These are phyloP conservation scores for Vulpes lagopus DNA, from an alignment of 2,113 vertebrate species.

Conservation along the genomic window DNA sequence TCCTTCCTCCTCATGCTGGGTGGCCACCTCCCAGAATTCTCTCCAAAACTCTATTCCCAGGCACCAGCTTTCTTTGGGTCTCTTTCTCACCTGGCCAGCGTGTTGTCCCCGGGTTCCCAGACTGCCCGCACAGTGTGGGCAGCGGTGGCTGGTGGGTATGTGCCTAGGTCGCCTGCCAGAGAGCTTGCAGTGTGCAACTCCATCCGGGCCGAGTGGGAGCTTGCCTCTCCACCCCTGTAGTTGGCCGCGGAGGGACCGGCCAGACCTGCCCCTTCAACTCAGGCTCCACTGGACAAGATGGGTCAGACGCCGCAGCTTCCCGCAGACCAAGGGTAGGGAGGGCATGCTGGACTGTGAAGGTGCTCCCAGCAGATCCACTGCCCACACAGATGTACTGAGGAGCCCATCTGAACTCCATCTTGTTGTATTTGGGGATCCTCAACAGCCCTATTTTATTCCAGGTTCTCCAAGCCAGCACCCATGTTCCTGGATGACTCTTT, in stretches of 20 bases:
- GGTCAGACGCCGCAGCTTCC: neutral
- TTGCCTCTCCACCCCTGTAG: neutral
- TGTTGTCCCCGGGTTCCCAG: neutral
- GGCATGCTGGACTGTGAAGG: neutral
- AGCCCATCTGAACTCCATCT: neutral
- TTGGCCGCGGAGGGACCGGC: slow-evolving; percentile 9
- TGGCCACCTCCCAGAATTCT: slow-evolving; percentile 64
- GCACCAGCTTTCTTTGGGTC: neutral
- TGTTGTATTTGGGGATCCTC: neutral
- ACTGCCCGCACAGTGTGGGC: slow-evolving; percentile 27
- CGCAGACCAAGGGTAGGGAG: neutral
- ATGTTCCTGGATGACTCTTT: slow-evolving; percentile 93
- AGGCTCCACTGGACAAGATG: neutral
- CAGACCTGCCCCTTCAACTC: neutral
- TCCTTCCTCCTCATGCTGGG: slow-evolving; percentile 39
- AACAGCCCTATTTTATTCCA: slow-evolving; percentile 80
- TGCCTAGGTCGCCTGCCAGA: neutral
- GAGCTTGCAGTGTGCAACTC: neutral
- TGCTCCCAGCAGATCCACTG: neutral
- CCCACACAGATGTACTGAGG: neutral
- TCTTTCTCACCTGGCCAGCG: neutral
- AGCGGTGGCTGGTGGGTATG: slow-evolving; percentile 30
- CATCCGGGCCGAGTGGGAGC: neutral
- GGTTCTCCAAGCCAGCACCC: slow-evolving; percentile 91
- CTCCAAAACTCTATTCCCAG: slow-evolving; percentile 3